Conservation (phyloP, 2,888 invertebrate genomes). For the Eucera pruinosa region DNA sequence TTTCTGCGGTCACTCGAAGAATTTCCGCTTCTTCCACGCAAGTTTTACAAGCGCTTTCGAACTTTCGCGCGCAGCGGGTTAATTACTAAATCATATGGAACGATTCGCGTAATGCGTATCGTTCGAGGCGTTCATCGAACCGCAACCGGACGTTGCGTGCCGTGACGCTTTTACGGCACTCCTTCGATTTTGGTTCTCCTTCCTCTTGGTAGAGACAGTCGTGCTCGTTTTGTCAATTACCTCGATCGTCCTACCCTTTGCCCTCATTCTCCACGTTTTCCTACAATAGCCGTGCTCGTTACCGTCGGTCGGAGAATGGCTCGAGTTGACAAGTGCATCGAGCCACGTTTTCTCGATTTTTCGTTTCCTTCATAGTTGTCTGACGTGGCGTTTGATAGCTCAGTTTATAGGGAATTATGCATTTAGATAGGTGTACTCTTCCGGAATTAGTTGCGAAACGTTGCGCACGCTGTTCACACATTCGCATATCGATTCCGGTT, state of each 20-base stretch:
- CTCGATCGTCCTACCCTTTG: constrained; percentile 11
- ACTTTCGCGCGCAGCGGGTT: too few relatives aligned
- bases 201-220: background rate
- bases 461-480: too few relatives aligned
- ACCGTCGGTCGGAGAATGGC: constrained; percentile 11
- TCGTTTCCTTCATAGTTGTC: background rate
- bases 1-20: too few relatives aligned
- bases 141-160: constrained; percentile 7
- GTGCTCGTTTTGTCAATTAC: constrained; percentile 27
- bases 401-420: background rate
- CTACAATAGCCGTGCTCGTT: constrained; percentile 22
- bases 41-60: too few relatives aligned
- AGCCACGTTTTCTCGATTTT: background rate
- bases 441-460: too few relatives aligned
- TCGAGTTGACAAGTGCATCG: constrained; percentile 4
- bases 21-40: too few relatives aligned
- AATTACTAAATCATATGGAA: constrained; percentile 30
- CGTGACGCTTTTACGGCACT: constrained; percentile 2
- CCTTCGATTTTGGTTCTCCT: constrained; percentile 5
- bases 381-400: background rate
- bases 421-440: too few relatives aligned
- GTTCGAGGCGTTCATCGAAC: constrained; percentile 9
- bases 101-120: constrained; percentile 36
- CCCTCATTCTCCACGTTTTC: background rate
- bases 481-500: too few relatives aligned